Evolutionary conservation across 2,113 vertebrate species (phyloP).

Genomic region (Antechinus stuartii): DNA sequence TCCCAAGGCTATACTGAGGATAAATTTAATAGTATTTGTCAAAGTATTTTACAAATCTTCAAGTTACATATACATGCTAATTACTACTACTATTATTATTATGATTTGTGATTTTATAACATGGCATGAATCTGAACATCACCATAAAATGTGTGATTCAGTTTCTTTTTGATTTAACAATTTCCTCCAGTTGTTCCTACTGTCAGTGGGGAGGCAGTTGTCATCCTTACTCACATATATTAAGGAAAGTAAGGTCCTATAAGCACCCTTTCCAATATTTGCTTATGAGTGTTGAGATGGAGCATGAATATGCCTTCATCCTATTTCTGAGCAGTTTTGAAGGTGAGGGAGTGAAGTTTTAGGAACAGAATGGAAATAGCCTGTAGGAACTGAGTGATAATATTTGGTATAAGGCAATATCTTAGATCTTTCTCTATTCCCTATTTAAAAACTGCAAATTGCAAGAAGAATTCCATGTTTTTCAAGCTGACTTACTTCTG

Average conservation of each 20-base stretch:
- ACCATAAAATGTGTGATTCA: neutral
- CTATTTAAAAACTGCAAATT: neutral
- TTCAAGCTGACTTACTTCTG: neutral
- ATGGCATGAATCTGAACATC: neutral
- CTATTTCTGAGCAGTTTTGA: neutral
- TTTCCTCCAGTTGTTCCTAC: neutral
- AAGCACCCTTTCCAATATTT: slow-evolving; percentile 11
- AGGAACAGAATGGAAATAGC: neutral
- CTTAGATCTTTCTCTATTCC: neutral
- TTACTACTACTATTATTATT: neutral
- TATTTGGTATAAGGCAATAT: neutral
- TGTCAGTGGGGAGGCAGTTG: neutral
- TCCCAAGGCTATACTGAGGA: neutral
- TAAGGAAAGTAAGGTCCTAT: neutral
- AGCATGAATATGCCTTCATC: neutral
- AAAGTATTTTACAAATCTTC: neutral
- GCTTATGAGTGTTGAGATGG: neutral
- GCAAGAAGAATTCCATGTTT: neutral
- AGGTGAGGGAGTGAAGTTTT: neutral
- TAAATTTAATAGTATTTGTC: neutral
- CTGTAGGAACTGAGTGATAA: neutral
- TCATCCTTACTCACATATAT: neutral
- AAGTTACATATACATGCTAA: neutral
- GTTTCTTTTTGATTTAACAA: neutral
- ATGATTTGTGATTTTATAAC: neutral